phyloP scores from a whole-genome alignment of 2,888 invertebrate species.

The Temnothorax ravouxi region DNA sequence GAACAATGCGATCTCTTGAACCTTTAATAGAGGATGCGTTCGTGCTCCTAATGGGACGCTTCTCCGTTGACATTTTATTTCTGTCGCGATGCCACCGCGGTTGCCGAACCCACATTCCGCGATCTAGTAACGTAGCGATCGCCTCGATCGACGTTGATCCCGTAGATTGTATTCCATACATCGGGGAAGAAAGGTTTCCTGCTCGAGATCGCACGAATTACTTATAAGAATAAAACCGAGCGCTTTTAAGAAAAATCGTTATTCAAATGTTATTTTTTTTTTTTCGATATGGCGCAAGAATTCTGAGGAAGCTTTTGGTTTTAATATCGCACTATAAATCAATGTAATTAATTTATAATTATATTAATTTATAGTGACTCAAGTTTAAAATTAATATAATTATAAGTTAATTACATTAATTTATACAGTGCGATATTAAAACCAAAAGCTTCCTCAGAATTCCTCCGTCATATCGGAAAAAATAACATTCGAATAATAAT shows the following conservation, averaged over 20 bases:
- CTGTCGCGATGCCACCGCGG: slow-evolving; percentile 58
- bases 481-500: background rate
- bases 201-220: background rate
- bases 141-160: slow-evolving; percentile 69
- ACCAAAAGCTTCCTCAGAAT: background rate
- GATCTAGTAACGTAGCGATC: slow-evolving; percentile 71
- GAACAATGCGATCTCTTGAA: slow-evolving; percentile 82
- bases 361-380: no score
- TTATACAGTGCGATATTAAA: background rate
- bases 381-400: no score
- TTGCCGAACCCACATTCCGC: slow-evolving; percentile 83
- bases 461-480: background rate
- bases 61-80: slow-evolving; percentile 72
- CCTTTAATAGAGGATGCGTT: slow-evolving; percentile 83
- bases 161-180: background rate
- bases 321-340: background rate
- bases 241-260: background rate
- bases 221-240: background rate
- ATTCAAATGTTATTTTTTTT: background rate
- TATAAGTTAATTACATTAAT: no score
- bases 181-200: background rate
- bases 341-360: no score
- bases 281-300: background rate
- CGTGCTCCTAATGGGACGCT: slow-evolving; percentile 75
- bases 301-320: background rate